Evolutionary conservation across 2,888 invertebrate species (phyloP).

Genomic region (Oligia fasciuncula): DNA sequence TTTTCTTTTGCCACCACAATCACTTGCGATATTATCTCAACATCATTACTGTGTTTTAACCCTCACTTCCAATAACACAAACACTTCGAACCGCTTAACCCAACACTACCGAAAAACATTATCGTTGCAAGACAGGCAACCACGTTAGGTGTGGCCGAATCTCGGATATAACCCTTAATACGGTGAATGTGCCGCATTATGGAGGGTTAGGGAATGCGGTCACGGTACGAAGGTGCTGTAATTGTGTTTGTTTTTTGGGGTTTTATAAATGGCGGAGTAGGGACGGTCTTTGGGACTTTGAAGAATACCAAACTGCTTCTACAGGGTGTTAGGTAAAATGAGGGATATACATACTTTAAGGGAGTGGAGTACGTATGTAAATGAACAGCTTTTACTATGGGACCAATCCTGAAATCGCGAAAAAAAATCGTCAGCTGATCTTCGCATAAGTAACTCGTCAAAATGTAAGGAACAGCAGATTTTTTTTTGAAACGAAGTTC

Average conservation of each 20-base stretch:
- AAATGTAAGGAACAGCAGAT: background rate
- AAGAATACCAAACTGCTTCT: background rate
- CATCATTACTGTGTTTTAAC: conserved; percentile 13
- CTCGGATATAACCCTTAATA: conserved; percentile 80
- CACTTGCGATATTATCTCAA: conserved; percentile 10
- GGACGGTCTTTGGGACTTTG: background rate
- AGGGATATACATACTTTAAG: background rate
- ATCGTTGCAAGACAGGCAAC: conserved; percentile 57
- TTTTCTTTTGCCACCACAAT: background rate
- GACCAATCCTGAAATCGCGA: background rate
- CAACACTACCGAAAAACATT: conserved; percentile 45
- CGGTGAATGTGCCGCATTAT: conserved; percentile 77
- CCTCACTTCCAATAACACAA: conserved; percentile 24
- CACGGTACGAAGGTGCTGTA: conserved; percentile 33
- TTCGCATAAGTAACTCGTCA: background rate
- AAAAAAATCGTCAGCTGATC: background rate
- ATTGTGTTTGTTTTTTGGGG: conserved; percentile 48
- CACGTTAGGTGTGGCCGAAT: conserved; percentile 73
- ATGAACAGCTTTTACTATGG: background rate
- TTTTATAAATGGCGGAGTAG: conserved; percentile 13
- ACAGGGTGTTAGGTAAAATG: background rate
- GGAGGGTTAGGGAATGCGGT: conserved; percentile 30
- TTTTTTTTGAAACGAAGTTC: too few relatives aligned
- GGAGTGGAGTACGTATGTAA: background rate
- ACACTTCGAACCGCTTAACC: conserved; percentile 21